These are phyloP conservation scores for Dysdera silvatica DNA, from an alignment of 1,140 invertebrate genomes.

Conservation along the genomic window DNA sequence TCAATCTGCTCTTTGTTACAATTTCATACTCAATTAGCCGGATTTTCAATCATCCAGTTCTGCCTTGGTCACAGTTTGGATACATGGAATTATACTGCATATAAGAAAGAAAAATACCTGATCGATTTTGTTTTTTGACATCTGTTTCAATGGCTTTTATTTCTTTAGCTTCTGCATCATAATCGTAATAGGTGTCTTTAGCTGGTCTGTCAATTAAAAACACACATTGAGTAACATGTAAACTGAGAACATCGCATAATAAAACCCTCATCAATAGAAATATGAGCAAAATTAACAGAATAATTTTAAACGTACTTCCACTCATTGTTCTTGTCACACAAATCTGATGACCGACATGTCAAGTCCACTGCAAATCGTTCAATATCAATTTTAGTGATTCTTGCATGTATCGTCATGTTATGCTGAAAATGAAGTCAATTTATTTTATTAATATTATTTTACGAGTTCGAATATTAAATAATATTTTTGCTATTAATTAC, in stretches of 20 bases:
- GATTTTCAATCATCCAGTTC: too few relatives aligned
- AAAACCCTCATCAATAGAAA: background rate
- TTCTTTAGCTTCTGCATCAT: constrained; percentile 73
- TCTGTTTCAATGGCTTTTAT: constrained; percentile 67
- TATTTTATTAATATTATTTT: background rate
- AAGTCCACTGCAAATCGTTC: constrained; percentile 90
- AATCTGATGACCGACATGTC: constrained; percentile 85
- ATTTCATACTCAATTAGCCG: too few relatives aligned
- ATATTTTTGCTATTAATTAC: too few relatives aligned
- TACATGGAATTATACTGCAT: too few relatives aligned
- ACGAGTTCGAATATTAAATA: background rate
- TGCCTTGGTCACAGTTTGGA: too few relatives aligned
- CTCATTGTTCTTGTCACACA: constrained; percentile 76
- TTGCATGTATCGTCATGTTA: constrained; percentile 81
- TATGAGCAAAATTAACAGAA: background rate
- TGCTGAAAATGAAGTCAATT: constrained; percentile 41
- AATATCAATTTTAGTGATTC: constrained; percentile 93
- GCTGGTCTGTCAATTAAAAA: constrained; percentile 53
- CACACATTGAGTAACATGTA: too few relatives aligned
- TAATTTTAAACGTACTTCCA: too few relatives aligned
- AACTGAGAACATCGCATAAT: background rate
- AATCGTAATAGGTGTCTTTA: constrained; percentile 88
- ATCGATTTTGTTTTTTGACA: constrained; percentile 66
- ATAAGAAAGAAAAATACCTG: too few relatives aligned
- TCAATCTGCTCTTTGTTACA: too few relatives aligned